These are phyloP conservation scores for Papilio glaucus DNA, from an alignment of 1,140 invertebrate species.

Conservation along the genomic window DNA sequence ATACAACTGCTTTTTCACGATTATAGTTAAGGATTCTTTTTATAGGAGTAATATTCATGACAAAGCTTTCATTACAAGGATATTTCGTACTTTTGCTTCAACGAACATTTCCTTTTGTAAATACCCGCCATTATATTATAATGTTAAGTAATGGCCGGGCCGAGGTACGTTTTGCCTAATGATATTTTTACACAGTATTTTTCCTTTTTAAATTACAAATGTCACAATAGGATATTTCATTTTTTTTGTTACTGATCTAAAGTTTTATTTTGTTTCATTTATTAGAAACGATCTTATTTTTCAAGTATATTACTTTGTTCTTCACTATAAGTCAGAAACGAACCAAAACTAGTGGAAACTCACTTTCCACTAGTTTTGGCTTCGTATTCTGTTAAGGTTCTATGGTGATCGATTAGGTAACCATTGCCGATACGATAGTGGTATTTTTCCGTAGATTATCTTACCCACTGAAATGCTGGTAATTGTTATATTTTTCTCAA, in stretches of 20 bases:
- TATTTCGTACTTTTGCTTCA: slow-evolving; percentile 26
- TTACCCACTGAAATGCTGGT: no score
- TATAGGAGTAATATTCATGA: slow-evolving; percentile 21
- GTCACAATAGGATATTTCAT: neutral
- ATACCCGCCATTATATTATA: slow-evolving; percentile 27
- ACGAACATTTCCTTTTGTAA: slow-evolving; percentile 34
- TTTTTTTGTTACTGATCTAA: neutral
- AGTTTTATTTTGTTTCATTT: neutral
- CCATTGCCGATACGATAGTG: no score
- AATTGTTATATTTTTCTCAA: no score
- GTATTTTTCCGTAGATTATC: no score
- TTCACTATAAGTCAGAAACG: no score
- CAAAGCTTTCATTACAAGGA: slow-evolving; percentile 30
- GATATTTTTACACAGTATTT: slow-evolving; percentile 8
- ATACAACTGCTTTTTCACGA: neutral
- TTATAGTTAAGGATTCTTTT: slow-evolving; percentile 19
- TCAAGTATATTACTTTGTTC: neutral
- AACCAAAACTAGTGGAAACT: no score
- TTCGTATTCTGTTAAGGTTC: no score
- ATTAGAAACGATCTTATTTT: neutral
- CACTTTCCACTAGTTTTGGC: no score
- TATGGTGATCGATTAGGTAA: no score
- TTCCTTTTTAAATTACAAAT: slow-evolving; percentile 31
- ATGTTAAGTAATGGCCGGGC: slow-evolving; percentile 29
- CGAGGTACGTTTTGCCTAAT: slow-evolving; percentile 27